These are phyloP conservation scores for Phortica okadai DNA, from an alignment of 2,888 invertebrate species.

Conservation along the genomic window DNA sequence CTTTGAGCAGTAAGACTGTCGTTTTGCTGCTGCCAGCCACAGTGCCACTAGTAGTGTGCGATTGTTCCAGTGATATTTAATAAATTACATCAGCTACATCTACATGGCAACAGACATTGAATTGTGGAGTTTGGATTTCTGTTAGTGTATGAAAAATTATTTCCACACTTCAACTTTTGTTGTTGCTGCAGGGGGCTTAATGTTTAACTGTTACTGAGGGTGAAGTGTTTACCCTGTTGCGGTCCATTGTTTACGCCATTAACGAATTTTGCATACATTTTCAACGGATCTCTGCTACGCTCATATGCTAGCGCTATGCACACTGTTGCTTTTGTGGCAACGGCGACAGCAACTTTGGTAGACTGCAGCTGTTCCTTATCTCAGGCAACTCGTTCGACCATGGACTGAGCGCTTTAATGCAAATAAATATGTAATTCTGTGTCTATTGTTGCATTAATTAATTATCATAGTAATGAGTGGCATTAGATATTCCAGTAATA, in stretches of 20 bases:
- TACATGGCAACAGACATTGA: conserved; percentile 3
- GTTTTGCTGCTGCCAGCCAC: not conserved
- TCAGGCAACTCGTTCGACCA: not conserved
- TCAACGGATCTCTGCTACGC: not conserved
- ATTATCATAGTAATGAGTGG: not conserved
- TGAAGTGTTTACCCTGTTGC: not conserved
- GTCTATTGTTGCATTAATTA: not conserved
- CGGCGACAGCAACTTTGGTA: not conserved
- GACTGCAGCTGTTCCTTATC: conserved; percentile 14
- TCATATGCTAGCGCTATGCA: not conserved
- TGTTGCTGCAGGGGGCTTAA: not conserved
- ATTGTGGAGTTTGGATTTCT: not conserved
- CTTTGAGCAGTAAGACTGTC: conserved; percentile 38
- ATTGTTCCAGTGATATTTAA: conserved; percentile 43
- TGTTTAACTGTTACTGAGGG: not conserved
- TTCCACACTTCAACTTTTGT: not conserved
- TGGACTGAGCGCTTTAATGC: not conserved
- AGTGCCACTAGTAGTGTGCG: not conserved
- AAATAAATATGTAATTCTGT: not conserved
- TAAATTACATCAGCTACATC: conserved; percentile 51
- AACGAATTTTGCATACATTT: conserved; percentile 8
- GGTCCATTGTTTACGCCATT: not conserved
- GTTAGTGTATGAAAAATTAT: not conserved
- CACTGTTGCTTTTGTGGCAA: not conserved
- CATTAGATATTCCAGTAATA: not conserved